Evolutionary conservation across 2,797 vertebrate genomes (phyloP).

Genomic region (Heteromormyrus szaboi): DNA sequence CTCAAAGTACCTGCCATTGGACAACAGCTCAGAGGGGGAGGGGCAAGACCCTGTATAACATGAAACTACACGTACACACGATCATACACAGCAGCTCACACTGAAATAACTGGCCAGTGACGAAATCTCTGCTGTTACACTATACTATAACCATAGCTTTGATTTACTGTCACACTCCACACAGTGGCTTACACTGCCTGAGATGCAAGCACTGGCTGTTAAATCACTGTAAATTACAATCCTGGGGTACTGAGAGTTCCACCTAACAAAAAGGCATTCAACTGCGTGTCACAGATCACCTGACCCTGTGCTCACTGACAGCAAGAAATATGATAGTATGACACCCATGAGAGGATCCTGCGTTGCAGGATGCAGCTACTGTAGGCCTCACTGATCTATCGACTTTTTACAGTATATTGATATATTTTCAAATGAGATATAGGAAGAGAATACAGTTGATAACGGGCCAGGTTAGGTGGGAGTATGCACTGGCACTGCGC

Average conservation of each 20-base stretch:
- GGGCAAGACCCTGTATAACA: neutral
- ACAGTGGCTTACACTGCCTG: neutral
- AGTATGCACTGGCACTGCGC: neutral
- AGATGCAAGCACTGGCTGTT: neutral
- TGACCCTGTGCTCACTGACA: neutral
- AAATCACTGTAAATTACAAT: neutral
- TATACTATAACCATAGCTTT: neutral
- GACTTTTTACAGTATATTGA: neutral
- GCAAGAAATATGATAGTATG: neutral
- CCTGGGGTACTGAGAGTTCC: neutral
- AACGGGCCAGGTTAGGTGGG: neutral
- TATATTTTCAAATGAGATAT: neutral
- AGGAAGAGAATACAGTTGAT: neutral
- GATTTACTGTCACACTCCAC: neutral
- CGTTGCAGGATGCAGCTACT: neutral
- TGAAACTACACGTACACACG: neutral
- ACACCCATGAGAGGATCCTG: neutral
- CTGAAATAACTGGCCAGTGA: neutral
- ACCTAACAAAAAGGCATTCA: neutral
- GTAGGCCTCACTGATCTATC: neutral
- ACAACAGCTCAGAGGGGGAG: conserved; percentile 4
- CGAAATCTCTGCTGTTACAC: neutral
- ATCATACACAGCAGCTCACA: neutral
- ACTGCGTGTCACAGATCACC: neutral
- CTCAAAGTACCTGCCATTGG: conserved; percentile 84